A percentile compares a stretch with the other conserved stretches of the same genome.
These are phyloP conservation scores for Triplophysa rosa DNA, from an alignment of 2,113 vertebrate genomes.

Conservation along the genomic window DNA sequence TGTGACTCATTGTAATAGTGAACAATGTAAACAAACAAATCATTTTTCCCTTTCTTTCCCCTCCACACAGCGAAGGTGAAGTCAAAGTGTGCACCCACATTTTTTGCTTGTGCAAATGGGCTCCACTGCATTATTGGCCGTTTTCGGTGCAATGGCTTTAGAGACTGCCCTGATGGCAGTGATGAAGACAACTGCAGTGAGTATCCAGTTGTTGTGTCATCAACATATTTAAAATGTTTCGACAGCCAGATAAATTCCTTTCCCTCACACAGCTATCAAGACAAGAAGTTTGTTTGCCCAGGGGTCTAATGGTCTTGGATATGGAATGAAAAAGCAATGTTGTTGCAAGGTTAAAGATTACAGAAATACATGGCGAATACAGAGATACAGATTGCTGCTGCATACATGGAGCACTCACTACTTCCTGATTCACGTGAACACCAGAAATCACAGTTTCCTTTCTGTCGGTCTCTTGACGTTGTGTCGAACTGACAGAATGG, in stretches of 20 bases:
- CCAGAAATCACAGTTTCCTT: too few relatives aligned
- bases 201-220: slow-evolving; percentile 60
- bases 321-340: neutral
- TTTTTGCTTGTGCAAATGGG: slow-evolving; percentile 91
- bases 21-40: too few relatives aligned
- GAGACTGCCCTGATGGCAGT: slow-evolving; percentile 92
- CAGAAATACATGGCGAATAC: too few relatives aligned
- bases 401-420: too few relatives aligned
- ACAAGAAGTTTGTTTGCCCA: neutral
- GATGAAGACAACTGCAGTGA: slow-evolving; percentile 98
- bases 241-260: slow-evolving; percentile 5
- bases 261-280: neutral
- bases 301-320: neutral
- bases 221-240: neutral
- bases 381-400: too few relatives aligned
- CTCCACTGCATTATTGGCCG: slow-evolving; percentile 97
- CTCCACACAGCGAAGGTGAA: slow-evolving; percentile 83
- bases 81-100: slow-evolving; percentile 88
- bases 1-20: too few relatives aligned
- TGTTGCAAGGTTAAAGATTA: too few relatives aligned
- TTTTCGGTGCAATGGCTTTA: slow-evolving; percentile 93
- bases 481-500: too few relatives aligned
- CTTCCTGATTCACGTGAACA: too few relatives aligned
- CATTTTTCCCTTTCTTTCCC: neutral
- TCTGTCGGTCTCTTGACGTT: too few relatives aligned